Conservation (phyloP, 2,113 vertebrate genomes). For the Pterocles burchelli region DNA sequence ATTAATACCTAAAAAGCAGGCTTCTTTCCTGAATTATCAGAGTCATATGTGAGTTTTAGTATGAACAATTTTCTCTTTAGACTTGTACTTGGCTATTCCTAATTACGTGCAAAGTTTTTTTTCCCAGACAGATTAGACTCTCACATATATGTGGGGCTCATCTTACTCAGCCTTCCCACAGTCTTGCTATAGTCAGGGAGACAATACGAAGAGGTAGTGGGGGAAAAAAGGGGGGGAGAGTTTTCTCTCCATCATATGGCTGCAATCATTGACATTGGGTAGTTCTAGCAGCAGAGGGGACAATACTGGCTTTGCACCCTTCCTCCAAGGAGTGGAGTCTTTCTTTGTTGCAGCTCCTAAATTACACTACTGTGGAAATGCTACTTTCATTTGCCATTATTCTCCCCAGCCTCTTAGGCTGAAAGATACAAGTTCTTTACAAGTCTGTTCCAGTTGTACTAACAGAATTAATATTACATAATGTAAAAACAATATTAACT, state of each 20-base stretch:
- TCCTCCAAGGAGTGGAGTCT: background rate
- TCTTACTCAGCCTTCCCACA: background rate
- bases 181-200: background rate
- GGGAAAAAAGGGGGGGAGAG: too few relatives aligned
- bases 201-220: rapidly evolving
- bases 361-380: background rate
- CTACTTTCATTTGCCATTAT: background rate
- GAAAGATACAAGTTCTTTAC: background rate
- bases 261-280: background rate
- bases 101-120: background rate
- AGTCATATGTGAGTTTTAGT: background rate
- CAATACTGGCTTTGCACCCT: background rate
- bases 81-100: background rate
- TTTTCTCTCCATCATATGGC: background rate
- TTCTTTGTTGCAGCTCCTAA: background rate
- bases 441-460: background rate
- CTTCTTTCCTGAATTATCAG: background rate
- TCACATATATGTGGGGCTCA: background rate
- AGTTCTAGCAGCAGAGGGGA: background rate
- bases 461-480: background rate
- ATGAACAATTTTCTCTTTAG: background rate
- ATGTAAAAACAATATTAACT: background rate
- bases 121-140: background rate
- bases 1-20: background rate
- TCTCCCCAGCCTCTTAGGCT: background rate